Percentiles rank a stretch among this genome's conserved stretches.
These are phyloP conservation scores for Hippopotamus amphibius DNA, from an alignment of 2,113 vertebrate genomes.

Conservation along the genomic window DNA sequence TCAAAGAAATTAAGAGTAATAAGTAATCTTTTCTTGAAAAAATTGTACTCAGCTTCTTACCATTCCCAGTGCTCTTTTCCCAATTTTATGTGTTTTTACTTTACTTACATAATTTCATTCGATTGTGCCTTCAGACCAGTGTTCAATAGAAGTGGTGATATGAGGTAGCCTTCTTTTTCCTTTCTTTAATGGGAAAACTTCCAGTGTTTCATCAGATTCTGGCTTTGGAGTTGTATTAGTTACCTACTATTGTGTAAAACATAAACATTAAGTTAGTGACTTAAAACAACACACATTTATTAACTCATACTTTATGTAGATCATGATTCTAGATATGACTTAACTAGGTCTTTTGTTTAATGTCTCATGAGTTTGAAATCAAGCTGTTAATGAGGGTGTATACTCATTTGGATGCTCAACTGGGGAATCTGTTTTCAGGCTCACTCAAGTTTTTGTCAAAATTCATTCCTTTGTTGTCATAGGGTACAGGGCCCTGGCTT, in stretches of 20 bases:
- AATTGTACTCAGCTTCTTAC: background rate
- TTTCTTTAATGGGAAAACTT: background rate
- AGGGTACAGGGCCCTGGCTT: background rate
- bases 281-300: no score
- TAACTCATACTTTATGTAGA: background rate
- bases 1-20: background rate
- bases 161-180: background rate
- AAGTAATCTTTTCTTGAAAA: background rate
- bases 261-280: background rate
- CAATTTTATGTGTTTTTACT: background rate
- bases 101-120: background rate
- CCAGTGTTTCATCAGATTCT: background rate
- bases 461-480: background rate
- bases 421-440: background rate
- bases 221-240: background rate
- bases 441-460: background rate
- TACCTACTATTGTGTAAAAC: background rate
- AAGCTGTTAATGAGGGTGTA: background rate
- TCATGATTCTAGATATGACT: background rate
- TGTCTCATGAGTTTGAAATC: background rate
- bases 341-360: background rate
- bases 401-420: background rate
- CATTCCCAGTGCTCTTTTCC: background rate
- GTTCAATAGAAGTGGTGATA: background rate
- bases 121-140: background rate